Base-by-base conservation (phyloP, 1,140 invertebrate species). In the Cylas formicarius region DNA sequence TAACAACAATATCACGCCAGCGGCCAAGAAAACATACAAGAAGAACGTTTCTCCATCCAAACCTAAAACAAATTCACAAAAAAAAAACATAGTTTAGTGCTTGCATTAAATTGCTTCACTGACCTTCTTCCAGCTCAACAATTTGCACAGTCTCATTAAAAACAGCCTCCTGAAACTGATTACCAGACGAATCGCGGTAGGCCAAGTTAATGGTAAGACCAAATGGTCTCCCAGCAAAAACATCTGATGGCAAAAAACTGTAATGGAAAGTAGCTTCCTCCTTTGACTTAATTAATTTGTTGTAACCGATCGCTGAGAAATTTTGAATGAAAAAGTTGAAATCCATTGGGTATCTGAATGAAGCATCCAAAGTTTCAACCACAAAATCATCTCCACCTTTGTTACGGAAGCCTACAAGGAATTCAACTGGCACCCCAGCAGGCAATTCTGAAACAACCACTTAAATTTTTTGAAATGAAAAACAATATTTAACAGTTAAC, bases 111-210 rank as follows among this genome's bases (percentile, higher is more conserved):
- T n/a, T n/a, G n/a, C n/a, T n/a, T n/a, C n/a, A n/a, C n/a, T n/a
- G n/a, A n/a, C n/a, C n/a, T 68, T 97, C 93, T 54, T 97, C 94
- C 28, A 97, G 74, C 71, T 99, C 96, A 21, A 94, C 78, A 51
- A 99, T 90, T 67, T 90, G 89, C 4, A 99, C 77, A n/a, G 96
- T 99, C 70, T 97, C 90, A 68, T 99, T 99, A 75, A 92, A 99
- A 0, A 99, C 90, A 47, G 94, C 87, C 70, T 94, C 92, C 58
- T 74, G 70, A 57, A 74, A 76, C 36, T 56, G 63, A 53, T 71
- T 73, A 39, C 77, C 78, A 55, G 68, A 70, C 50, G 72, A 67
- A 74, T 98, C 93, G 66, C 82, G 84, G 68, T 99, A 99, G 55
- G 86, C 86, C 3, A 99, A 68, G 52, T 95, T 93, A 54, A 99